A percentile compares a stretch with the other conserved stretches of the same genome.
These are phyloP conservation scores for Chironomus riparius DNA, from an alignment of 2,888 invertebrate species.

Conservation along the genomic window DNA sequence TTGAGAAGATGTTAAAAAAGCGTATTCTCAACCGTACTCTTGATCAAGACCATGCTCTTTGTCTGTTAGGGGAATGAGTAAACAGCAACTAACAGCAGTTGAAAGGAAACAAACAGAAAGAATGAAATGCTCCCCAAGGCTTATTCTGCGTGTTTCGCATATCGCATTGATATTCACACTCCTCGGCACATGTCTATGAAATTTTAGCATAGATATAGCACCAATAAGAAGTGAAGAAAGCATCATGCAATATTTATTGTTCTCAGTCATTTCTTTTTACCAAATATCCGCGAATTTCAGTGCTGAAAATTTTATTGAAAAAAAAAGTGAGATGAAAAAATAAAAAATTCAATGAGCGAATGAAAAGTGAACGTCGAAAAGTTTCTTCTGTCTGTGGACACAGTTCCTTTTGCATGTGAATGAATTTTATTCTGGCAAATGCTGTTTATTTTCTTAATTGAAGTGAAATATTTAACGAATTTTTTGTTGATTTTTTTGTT, in stretches of 20 bases:
- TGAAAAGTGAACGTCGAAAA: background rate
- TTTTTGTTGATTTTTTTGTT: background rate
- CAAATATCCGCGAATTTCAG: background rate
- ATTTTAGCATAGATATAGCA: background rate
- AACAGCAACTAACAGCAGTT: too few relatives aligned
- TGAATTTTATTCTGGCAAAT: background rate
- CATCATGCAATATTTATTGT: background rate
- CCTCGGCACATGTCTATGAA: background rate
- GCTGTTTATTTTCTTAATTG: background rate
- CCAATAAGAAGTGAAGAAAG: background rate
- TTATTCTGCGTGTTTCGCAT: background rate
- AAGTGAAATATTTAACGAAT: background rate
- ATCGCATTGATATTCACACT: too few relatives aligned
- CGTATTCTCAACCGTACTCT: too few relatives aligned
- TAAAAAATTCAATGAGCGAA: conserved; percentile 8
- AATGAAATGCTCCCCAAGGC: background rate
- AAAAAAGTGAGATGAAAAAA: background rate
- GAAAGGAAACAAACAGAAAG: background rate
- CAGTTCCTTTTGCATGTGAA: background rate
- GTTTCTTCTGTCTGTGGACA: background rate
- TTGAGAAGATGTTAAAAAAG: too few relatives aligned
- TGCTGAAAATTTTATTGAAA: background rate
- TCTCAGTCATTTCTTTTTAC: background rate
- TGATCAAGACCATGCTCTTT: too few relatives aligned
- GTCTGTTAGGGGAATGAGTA: too few relatives aligned